phyloP scores from a whole-genome alignment of 1,140 invertebrate genomes.

The Agrilus planipennis region DNA sequence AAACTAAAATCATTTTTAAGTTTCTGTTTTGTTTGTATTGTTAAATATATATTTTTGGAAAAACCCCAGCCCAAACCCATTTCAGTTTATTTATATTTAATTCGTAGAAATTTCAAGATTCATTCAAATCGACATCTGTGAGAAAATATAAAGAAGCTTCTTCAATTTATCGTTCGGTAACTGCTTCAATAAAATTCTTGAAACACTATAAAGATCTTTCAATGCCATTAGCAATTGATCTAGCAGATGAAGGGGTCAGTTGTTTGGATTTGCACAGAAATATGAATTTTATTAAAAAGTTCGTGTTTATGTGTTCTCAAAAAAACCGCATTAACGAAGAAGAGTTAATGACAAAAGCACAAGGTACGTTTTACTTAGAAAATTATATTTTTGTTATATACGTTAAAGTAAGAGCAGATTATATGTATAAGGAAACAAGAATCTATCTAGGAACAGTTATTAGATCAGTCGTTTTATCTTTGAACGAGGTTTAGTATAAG shows the following conservation, averaged over 20 bases:
- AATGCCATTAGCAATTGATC: conserved; percentile 27
- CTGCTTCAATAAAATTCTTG: conserved; percentile 35
- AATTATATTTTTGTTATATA: neutral
- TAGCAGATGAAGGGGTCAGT: conserved; percentile 34
- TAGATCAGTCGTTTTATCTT: too few relatives aligned
- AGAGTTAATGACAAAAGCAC: conserved; percentile 22
- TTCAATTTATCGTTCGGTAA: conserved; percentile 37
- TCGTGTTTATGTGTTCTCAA: conserved; percentile 33
- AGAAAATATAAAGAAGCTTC: conserved; percentile 34
- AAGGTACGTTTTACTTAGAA: conserved; percentile 9
- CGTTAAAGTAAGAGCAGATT: too few relatives aligned
- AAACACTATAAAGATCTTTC: conserved; percentile 29
- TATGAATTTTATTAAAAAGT: conserved; percentile 32
- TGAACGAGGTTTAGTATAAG: too few relatives aligned
- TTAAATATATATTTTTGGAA: too few relatives aligned
- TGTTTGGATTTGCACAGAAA: conserved; percentile 39
- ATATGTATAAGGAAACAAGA: too few relatives aligned
- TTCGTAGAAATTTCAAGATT: conserved; percentile 20
- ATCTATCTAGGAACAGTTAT: too few relatives aligned
- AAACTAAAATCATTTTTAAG: too few relatives aligned
- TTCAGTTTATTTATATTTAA: too few relatives aligned
- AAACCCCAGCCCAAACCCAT: too few relatives aligned
- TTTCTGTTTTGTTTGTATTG: too few relatives aligned
- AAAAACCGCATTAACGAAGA: conserved; percentile 29
- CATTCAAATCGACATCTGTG: conserved; percentile 20